Evolutionary conservation across 2,888 invertebrate species (phyloP).

Genomic region (Metacarcinus magister): DNA sequence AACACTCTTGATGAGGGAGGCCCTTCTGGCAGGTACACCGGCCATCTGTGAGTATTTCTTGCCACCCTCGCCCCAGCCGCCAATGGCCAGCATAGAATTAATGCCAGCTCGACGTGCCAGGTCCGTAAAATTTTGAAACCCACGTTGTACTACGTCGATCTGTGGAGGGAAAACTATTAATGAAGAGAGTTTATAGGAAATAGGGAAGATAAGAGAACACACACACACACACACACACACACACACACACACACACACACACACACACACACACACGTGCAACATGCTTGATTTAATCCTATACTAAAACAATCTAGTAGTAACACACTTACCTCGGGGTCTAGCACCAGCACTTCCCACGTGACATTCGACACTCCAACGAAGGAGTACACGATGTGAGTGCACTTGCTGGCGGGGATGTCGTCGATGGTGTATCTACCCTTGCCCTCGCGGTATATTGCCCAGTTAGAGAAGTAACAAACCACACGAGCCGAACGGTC

Average conservation of each 20-base stretch:
- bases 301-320: not conserved
- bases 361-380: conserved; percentile 92
- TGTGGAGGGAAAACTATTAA: not conserved
- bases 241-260: no score
- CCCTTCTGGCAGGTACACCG: conserved; percentile 88
- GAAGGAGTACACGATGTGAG: conserved; percentile 95
- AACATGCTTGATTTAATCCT: not conserved
- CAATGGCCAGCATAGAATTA: conserved; percentile 92
- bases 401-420: conserved; percentile 92
- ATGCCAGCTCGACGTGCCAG: conserved; percentile 89
- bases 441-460: conserved; percentile 91
- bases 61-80: conserved; percentile 96
- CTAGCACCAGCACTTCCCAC: conserved; percentile 91
- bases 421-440: conserved; percentile 94
- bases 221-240: not conserved
- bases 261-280: not conserved
- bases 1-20: conserved; percentile 90
- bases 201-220: not conserved
- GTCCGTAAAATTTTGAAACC: conserved; percentile 92
- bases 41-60: conserved; percentile 94
- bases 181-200: not conserved
- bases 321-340: conserved; percentile 88
- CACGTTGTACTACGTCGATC: conserved; percentile 86
- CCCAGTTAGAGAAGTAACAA: conserved; percentile 92
- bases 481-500: conserved; percentile 79